Conservation (phyloP, 2,888 invertebrate species). For the Zygothrica quintamaculata region DNA sequence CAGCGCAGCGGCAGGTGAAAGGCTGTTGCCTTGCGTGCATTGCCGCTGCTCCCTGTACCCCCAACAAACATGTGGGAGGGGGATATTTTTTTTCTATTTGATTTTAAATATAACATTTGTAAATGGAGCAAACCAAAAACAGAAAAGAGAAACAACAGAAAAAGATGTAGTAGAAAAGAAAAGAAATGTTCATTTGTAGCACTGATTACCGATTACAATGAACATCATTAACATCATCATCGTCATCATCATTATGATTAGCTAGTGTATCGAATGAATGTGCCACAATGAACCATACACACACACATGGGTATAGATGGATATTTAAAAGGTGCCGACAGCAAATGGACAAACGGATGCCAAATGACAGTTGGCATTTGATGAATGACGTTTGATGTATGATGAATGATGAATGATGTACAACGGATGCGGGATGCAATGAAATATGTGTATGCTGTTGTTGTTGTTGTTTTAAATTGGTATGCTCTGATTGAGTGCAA, state of each 20-base stretch:
- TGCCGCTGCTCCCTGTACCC: too few species aligned
- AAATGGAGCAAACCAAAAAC: constrained; percentile 57
- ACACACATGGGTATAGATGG: constrained; percentile 10
- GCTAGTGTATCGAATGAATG: constrained; percentile 30
- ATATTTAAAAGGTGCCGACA: constrained; percentile 47
- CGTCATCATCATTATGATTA: constrained; percentile 28
- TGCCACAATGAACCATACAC: constrained; percentile 1
- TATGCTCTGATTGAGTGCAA: constrained; percentile 9
- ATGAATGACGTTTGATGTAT: constrained; percentile 35
- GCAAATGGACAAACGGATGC: constrained; percentile 40
- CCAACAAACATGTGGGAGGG: constrained; percentile 42
- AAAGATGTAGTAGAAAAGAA: too few species aligned
- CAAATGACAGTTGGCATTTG: constrained; percentile 23
- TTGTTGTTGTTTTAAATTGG: too few species aligned
- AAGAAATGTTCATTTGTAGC: constrained; percentile 27
- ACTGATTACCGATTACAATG: constrained; percentile 43
- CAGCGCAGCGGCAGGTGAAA: constrained; percentile 45
- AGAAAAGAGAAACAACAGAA: too few species aligned
- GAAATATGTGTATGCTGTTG: constrained; percentile 10
- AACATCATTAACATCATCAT: constrained; percentile 25
- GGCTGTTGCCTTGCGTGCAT: too few species aligned
- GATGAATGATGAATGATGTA: constrained; percentile 20
- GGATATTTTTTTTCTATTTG: constrained; percentile 1
- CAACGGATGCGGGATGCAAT: constrained; percentile 41
- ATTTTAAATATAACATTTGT: constrained; percentile 1